Conservation (phyloP, 2,888 invertebrate genomes). For the Iphiclides podalirius region DNA sequence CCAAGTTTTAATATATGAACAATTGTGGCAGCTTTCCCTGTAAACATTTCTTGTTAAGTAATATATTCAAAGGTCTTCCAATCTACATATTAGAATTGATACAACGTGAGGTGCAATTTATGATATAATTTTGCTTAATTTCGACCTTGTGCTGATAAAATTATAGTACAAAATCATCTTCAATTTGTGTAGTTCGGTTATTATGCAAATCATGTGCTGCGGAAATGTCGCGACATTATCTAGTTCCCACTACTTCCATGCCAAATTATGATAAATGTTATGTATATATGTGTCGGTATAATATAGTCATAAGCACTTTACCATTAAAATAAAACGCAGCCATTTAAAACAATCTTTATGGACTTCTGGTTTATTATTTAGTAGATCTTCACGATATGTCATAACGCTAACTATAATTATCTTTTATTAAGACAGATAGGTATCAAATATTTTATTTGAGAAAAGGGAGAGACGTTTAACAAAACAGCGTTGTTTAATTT, state of each 20-base stretch:
- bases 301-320: background rate
- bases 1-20: too few relatives aligned
- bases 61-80: constrained; percentile 42
- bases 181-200: constrained; percentile 56
- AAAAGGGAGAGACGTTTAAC: too few relatives aligned
- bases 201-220: constrained; percentile 71
- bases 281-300: constrained; percentile 2
- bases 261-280: constrained; percentile 69
- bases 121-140: constrained; percentile 35
- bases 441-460: too few relatives aligned
- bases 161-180: constrained; percentile 47
- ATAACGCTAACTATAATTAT: too few relatives aligned
- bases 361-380: too few relatives aligned
- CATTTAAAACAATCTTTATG: too few relatives aligned
- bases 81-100: constrained; percentile 64
- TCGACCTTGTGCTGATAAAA: constrained; percentile 36
- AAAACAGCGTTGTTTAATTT: too few relatives aligned
- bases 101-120: constrained; percentile 43
- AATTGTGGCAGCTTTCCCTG: too few relatives aligned
- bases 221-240: constrained; percentile 65
- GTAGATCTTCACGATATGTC: too few relatives aligned
- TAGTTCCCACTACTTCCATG: constrained; percentile 64
- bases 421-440: too few relatives aligned
- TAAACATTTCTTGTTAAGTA: constrained; percentile 16
- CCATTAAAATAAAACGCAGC: background rate